These are phyloP conservation scores for Cephus pulcher DNA, from an alignment of 2,888 invertebrate genomes.

Conservation along the genomic window DNA sequence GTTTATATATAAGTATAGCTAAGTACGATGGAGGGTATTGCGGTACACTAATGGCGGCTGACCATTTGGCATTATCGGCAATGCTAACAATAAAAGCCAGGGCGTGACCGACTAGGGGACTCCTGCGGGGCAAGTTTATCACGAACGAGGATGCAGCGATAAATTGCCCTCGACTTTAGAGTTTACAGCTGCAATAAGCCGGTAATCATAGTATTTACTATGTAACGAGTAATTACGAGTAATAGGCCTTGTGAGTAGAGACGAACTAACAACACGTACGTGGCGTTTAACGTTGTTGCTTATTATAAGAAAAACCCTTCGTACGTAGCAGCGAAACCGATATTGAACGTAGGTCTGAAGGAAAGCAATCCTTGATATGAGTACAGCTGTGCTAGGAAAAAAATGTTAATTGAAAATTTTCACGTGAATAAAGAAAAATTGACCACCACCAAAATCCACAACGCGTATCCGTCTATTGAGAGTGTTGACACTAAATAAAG, in stretches of 20 bases:
- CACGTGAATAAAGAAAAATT: not conserved
- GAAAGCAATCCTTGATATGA: not conserved
- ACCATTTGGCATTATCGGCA: not conserved
- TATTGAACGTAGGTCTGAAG: not conserved
- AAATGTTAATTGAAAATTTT: not conserved
- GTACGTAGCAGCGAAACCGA: not conserved
- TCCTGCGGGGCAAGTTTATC: not conserved
- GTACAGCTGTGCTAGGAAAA: not conserved
- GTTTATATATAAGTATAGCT: slow-evolving; percentile 10
- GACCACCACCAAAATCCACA: not conserved
- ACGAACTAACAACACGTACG: not conserved
- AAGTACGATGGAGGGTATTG: not conserved
- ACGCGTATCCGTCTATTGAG: not conserved
- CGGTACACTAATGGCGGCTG: not conserved
- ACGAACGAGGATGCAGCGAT: not conserved
- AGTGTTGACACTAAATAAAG: not conserved
- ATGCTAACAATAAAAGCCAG: not conserved
- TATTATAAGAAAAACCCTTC: not conserved
- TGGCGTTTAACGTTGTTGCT: not conserved
- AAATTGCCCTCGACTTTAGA: not conserved
- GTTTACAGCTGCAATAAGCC: not conserved
- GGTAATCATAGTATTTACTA: not conserved
- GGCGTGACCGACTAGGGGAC: not conserved
- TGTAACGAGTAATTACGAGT: not conserved
- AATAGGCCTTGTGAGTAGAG: not conserved